Percentiles rank a stretch among this genome's conserved stretches.
These are phyloP conservation scores for Oryzias curvinotus DNA, from an alignment of 2,113 vertebrate genomes.

Conservation along the genomic window DNA sequence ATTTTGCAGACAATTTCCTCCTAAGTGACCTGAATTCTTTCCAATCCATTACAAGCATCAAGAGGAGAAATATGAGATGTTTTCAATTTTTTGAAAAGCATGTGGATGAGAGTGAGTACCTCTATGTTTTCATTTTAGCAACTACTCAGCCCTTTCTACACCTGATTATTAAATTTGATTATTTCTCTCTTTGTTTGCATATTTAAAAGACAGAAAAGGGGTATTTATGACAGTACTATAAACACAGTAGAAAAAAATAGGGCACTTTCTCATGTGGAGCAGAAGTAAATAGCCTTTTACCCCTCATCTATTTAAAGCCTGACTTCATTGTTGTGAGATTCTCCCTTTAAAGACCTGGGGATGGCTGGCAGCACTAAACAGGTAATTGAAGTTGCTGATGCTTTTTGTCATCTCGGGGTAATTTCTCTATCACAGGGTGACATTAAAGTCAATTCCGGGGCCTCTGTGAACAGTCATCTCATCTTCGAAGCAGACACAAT, in stretches of 20 bases:
- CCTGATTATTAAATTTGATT: not conserved
- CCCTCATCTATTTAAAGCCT: constrained; percentile 40
- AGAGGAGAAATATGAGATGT: not conserved
- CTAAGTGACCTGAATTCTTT: not conserved
- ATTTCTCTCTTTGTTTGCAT: not conserved
- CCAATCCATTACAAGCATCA: not conserved
- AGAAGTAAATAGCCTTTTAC: constrained; percentile 44
- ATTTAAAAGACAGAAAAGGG: constrained; percentile 2
- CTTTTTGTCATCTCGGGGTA: constrained; percentile 70
- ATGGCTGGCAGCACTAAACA: constrained; percentile 52
- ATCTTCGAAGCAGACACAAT: constrained; percentile 51
- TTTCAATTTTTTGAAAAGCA: not conserved
- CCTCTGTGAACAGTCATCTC: constrained; percentile 65
- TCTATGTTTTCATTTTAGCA: not conserved
- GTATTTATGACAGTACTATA: not conserved
- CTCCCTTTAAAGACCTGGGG: constrained; percentile 64
- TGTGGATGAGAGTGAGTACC: not conserved
- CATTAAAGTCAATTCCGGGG: constrained; percentile 65
- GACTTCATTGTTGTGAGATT: constrained; percentile 50
- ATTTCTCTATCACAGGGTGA: constrained; percentile 74
- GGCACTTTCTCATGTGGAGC: constrained; percentile 2
- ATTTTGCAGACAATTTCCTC: too few relatives aligned
- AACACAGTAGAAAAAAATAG: constrained; percentile 1
- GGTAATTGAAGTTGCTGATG: constrained; percentile 67
- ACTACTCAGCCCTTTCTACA: not conserved